These are phyloP conservation scores for Indicator maculatus DNA, from an alignment of 2,113 vertebrate genomes.

Conservation along the genomic window DNA sequence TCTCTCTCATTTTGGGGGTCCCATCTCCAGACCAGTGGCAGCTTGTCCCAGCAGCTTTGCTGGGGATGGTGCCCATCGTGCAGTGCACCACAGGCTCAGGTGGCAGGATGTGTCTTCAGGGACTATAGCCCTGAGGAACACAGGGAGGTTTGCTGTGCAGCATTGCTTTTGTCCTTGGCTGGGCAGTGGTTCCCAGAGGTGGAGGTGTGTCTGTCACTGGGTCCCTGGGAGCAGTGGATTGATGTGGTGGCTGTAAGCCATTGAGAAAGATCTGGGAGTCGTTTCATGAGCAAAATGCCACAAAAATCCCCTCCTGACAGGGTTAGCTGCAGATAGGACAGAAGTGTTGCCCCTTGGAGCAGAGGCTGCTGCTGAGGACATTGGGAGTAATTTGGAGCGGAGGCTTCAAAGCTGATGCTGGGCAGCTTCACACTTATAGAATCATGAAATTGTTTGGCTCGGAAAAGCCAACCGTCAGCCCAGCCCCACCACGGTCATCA, in stretches of 20 bases:
- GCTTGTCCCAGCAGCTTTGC: neutral
- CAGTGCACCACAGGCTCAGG: constrained; percentile 37
- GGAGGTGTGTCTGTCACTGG: neutral
- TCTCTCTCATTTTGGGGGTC: too few species aligned
- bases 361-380: neutral
- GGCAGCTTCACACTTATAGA: neutral
- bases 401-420: neutral
- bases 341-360: neutral
- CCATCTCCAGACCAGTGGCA: rapidly evolving
- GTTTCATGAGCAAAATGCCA: neutral
- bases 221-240: neutral
- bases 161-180: neutral
- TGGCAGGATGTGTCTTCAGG: constrained; percentile 62
- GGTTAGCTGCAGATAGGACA: constrained; percentile 8
- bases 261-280: neutral
- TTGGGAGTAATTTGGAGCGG: neutral
- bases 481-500: too few species aligned
- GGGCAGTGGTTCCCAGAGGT: constrained; percentile 11
- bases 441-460: too few species aligned
- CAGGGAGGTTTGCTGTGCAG: constrained; percentile 47
- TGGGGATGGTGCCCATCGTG: neutral
- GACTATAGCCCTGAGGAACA: constrained; percentile 69
- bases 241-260: neutral
- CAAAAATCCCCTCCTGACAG: neutral
- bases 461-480: too few species aligned